phyloP scores from a whole-genome alignment of 2,888 invertebrate genomes.

The Acutogordius australiensis region DNA sequence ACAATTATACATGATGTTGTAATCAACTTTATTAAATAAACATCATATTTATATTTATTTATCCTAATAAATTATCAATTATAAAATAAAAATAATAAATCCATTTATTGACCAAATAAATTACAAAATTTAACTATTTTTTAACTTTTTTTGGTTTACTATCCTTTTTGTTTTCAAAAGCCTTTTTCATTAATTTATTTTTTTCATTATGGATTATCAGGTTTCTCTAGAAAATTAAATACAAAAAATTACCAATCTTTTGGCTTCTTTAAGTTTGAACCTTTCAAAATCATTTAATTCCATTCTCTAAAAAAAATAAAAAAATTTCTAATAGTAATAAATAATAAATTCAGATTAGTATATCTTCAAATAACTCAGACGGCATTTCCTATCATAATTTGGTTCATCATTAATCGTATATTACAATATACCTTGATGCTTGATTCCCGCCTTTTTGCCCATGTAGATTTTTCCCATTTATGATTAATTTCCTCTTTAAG shows the following conservation, averaged over 20 bases:
- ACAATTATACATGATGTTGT: no score
- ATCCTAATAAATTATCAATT: no score
- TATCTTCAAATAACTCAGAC: conserved; percentile 1
- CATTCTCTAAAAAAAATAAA: conserved; percentile 33
- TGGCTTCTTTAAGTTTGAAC: conserved; percentile 67
- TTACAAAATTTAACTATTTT: no score
- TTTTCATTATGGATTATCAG: no score
- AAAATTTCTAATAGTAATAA: conserved; percentile 19
- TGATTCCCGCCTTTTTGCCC: conserved; percentile 60
- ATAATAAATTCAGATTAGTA: conserved; percentile 15
- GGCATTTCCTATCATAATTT: conserved; percentile 18
- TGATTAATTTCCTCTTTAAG: conserved; percentile 45
- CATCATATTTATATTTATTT: no score
- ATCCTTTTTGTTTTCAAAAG: no score
- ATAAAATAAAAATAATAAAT: no score
- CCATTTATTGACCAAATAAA: no score
- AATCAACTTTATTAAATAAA: no score
- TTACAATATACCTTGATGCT: conserved; percentile 39
- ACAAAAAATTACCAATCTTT: conserved; percentile 38
- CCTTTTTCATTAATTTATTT: no score
- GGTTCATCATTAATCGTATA: conserved; percentile 14
- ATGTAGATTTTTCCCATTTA: conserved; percentile 58
- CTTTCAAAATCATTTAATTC: conserved; percentile 71
- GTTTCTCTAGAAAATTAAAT: no score
- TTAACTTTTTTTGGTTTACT: no score